These are phyloP conservation scores for Camponotus vicinus DNA, from an alignment of 1,140 invertebrate genomes.

Conservation along the genomic window DNA sequence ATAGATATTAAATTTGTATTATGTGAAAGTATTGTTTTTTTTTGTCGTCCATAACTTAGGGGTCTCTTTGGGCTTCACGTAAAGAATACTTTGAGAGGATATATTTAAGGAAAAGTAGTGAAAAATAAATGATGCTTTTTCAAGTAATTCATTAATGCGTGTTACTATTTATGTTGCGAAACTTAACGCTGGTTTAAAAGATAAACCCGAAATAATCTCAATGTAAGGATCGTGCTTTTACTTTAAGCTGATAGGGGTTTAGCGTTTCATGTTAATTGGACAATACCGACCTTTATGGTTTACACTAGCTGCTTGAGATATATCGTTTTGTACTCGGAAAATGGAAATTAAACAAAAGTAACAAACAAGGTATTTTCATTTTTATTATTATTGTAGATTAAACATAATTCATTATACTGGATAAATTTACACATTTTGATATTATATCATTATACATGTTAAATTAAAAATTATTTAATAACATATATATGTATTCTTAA, in stretches of 20 bases:
- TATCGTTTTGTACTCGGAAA: neutral
- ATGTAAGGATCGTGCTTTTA: slow-evolving; percentile 26
- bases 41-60: neutral
- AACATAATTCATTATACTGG: neutral
- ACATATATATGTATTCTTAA: neutral
- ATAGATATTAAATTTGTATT: neutral
- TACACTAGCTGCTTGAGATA: slow-evolving; percentile 8
- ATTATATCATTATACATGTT: neutral
- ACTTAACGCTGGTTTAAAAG: slow-evolving; percentile 16
- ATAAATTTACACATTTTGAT: neutral
- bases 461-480: neutral
- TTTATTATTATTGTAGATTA: neutral
- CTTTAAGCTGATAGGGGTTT: slow-evolving; percentile 22
- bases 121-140: slow-evolving; percentile 29
- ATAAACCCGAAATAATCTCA: slow-evolving; percentile 37
- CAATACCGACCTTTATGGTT: neutral
- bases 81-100: neutral
- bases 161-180: slow-evolving; percentile 4
- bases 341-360: neutral
- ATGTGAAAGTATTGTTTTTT: neutral
- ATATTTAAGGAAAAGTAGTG: slow-evolving; percentile 2
- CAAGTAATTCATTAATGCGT: slow-evolving; percentile 29
- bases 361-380: neutral
- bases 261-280: slow-evolving; percentile 41
- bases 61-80: slow-evolving; percentile 6